Percentiles rank a stretch among this genome's conserved stretches.
Conservation (phyloP, 1,140 invertebrate genomes). For the Pseudomyrmex concolor region DNA sequence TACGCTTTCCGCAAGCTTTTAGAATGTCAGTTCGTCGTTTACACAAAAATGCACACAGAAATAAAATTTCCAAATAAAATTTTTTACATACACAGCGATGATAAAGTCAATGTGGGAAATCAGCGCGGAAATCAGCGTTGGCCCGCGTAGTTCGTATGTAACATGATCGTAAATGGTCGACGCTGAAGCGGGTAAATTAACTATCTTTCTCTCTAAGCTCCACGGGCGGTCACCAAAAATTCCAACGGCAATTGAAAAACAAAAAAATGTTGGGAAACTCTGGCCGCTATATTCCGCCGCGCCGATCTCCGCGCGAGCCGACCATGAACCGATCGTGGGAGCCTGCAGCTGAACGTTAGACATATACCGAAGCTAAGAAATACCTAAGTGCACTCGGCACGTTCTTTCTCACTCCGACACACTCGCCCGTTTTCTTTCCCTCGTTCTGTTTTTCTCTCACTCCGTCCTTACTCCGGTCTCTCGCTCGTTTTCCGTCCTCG, state of each 20-base stretch:
- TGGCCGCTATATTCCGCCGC: slow-evolving; percentile 40
- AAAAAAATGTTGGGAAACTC: slow-evolving; percentile 63
- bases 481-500: slow-evolving; percentile 7
- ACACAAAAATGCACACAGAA: background rate
- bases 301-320: slow-evolving; percentile 70
- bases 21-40: background rate
- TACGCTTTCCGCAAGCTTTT: no score
- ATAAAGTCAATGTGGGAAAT: no score
- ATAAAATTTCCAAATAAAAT: background rate
- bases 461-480: background rate
- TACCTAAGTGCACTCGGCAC: slow-evolving; percentile 61
- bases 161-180: background rate
- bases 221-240: slow-evolving; percentile 26
- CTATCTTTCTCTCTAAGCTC: no score
- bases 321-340: slow-evolving; percentile 82
- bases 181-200: background rate
- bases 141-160: no score
- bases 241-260: background rate
- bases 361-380: slow-evolving; percentile 70
- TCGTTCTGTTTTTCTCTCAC: slow-evolving; percentile 43
- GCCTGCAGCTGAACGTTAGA: slow-evolving; percentile 72
- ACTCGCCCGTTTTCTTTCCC: slow-evolving; percentile 1
- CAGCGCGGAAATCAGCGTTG: background rate
- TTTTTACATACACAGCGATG: no score
- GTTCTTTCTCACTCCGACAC: background rate